These are phyloP conservation scores for Drosophila kohkoa DNA, from an alignment of 1,140 invertebrate species.

Conservation along the genomic window DNA sequence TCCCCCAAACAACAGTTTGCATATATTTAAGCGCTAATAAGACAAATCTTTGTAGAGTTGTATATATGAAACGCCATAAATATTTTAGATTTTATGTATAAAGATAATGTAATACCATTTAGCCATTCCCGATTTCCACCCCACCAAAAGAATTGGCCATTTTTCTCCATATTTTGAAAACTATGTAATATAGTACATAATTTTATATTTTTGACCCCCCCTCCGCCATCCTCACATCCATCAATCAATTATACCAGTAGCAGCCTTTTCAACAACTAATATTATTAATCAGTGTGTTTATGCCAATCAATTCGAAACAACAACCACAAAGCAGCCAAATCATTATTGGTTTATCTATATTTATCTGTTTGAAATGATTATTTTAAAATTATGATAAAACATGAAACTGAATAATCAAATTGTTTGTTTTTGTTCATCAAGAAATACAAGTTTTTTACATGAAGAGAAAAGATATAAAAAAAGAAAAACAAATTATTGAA, in stretches of 20 bases:
- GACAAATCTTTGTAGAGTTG: conserved; percentile 72
- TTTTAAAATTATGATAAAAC: conserved; percentile 73
- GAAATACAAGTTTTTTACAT: conserved; percentile 82
- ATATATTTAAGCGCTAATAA: conserved; percentile 71
- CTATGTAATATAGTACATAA: conserved; percentile 22
- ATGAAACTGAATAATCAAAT: conserved; percentile 76
- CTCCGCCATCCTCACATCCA: conserved; percentile 14
- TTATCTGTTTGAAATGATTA: conserved; percentile 80
- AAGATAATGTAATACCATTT: conserved; percentile 55
- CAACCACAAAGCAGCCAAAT: conserved; percentile 21
- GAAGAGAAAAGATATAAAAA: conserved; percentile 73
- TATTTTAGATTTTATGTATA: conserved; percentile 77
- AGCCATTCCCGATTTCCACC: conserved; percentile 62
- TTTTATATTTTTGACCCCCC: conserved; percentile 3
- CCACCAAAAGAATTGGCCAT: conserved; percentile 35
- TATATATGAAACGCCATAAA: conserved; percentile 77
- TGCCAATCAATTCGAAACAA: conserved; percentile 14
- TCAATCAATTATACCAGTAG: conserved; percentile 23
- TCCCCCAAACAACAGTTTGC: conserved; percentile 38
- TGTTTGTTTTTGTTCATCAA: conserved; percentile 80
- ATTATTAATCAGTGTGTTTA: conserved; percentile 13
- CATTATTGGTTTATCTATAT: conserved; percentile 58
- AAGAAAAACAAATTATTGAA: conserved; percentile 63
- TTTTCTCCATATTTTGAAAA: conserved; percentile 5
- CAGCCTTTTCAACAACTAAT: conserved; percentile 29